Evolutionary conservation across 2,113 vertebrate species (phyloP), one percentile per base, ranked within the genome.

Genomic region (Amphilophus citrinellus): DNA sequence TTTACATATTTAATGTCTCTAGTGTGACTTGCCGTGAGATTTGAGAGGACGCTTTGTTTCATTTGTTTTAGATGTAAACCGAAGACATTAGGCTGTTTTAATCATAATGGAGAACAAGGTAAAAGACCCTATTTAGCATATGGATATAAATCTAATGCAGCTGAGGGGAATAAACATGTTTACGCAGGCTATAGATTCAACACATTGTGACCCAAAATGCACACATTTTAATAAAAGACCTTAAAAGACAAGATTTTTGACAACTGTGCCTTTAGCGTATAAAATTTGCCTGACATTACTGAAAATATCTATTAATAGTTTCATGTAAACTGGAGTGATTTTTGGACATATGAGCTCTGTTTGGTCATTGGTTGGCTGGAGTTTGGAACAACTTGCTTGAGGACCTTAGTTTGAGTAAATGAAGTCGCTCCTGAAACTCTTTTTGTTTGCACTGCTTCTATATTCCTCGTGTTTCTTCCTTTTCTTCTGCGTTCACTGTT

Each of bases 121-220:
- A 73, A 73, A 73, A 5, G 9, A 53, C 0, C 0, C 5, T 71
- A 73, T 35, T 73, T 35, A 35, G 56, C 27, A 73, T 56, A 35
- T 56, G 27, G 44, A 73, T 56, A 0, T 10, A 56, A 73, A 73
- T 73, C 17, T 9, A 9, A 0, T 73, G 17, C 0, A 56, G 47
- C 5, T n/a, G 68, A 56, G 68, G 10, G 20, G 10, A 53, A 32
- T 56, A 56, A 53, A 32, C 47, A 27, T 27, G 17, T 56, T 14
- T 0, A 32, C 0, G 2, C 15, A 13, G 24, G 8, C 0, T 53
- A 13, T 30, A 32, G 0, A 20, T 13, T 56, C 27, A 73, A 15
- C 8, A 35, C 47, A 56, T 6, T 56, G 18, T 3, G 7, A 56
- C 3, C 17, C 6, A 17, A 73, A 32, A 6, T 1, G 0, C 27